These are phyloP conservation scores for Catocala sponsa DNA, from an alignment of 2,888 invertebrate genomes.

Conservation along the genomic window DNA sequence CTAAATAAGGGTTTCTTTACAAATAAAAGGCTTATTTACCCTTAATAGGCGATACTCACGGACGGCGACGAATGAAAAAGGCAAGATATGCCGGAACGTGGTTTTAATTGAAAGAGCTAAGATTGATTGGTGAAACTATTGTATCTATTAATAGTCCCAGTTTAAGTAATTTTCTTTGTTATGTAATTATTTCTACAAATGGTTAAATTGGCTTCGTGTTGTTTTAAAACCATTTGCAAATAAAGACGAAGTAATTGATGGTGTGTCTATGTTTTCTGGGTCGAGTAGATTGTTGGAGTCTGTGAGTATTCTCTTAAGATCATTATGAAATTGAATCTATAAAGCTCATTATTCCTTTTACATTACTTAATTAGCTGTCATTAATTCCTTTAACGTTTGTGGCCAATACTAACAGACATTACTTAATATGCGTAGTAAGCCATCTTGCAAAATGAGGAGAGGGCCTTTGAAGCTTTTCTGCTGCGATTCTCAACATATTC, in stretches of 20 bases:
- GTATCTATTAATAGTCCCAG: conserved; percentile 31
- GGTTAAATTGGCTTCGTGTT: conserved; percentile 33
- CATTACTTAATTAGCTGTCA: conserved; percentile 21
- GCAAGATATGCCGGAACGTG: conserved; percentile 79
- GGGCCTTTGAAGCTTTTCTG: conserved; percentile 40
- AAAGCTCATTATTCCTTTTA: conserved; percentile 6
- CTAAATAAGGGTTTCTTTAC: conserved; percentile 82
- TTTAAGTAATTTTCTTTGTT: conserved; percentile 37
- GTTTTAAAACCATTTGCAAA: conserved; percentile 11
- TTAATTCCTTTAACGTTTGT: conserved; percentile 32
- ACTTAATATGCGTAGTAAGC: conserved; percentile 56
- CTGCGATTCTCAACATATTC: conserved; percentile 37
- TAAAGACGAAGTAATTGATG: neutral
- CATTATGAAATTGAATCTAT: conserved; percentile 6
- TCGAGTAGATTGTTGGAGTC: neutral
- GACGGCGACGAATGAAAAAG: conserved; percentile 68
- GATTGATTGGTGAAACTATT: conserved; percentile 56
- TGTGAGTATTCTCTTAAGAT: neutral
- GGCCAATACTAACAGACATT: conserved; percentile 29
- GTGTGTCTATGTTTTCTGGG: conserved; percentile 8
- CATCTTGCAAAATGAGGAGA: conserved; percentile 45
- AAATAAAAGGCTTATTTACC: conserved; percentile 75
- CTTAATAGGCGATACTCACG: conserved; percentile 73
- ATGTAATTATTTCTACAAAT: conserved; percentile 26
- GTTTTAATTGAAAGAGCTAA: conserved; percentile 56